Evolutionary conservation across 2,888 invertebrate species (phyloP), one percentile per base, ranked within the genome.

Genomic region (Helleia helle): DNA sequence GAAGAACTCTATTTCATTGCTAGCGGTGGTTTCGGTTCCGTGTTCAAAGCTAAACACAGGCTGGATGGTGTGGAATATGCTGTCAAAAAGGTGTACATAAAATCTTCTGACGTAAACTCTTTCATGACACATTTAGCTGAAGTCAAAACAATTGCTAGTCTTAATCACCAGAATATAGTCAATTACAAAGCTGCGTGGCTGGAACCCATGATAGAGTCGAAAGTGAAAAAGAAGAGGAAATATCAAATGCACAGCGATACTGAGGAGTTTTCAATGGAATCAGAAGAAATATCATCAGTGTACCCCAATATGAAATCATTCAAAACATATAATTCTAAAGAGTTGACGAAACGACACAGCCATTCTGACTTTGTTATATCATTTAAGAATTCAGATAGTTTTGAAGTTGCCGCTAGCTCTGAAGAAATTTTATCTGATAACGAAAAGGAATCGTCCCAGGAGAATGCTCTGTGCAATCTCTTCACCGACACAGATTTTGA

Each of bases 131-230:
- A 91, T 71, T 73, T 93, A 28, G 83, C 90, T 2, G 94, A 94
- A 86, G 94, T 93, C 1, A 92, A 93, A 72, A 92, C 92, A 1
- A 87, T 94, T 50, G 93, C 94, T 0, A 89, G 89, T 56, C 73
- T 94, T 15, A 91, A 92, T 59, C 94, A 94, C 73, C 87, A 89
- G 0, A 93, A 94, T 62, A 91, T 94, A 48, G 93, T 94, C 3
- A 89, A 92, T 13, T 94, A 94, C 58, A 93, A 94, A 76, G 91
- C 91, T 0, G 93, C 94, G 0, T 94, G 94, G 94, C 70, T 94
- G 18, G 94, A 94, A 67, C 87, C 89, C 0, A 76, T 87, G 70
- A 79, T 89, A 47, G 86, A 87, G 47, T 80, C 80, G 0, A 77
- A 64, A 11, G 54, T 73, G 1, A 76, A 74, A 40, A 77, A 75